A percentile compares a stretch with the other conserved stretches of the same genome.
Conservation (phyloP, 2,797 vertebrate species). For the Menidia menidia region DNA sequence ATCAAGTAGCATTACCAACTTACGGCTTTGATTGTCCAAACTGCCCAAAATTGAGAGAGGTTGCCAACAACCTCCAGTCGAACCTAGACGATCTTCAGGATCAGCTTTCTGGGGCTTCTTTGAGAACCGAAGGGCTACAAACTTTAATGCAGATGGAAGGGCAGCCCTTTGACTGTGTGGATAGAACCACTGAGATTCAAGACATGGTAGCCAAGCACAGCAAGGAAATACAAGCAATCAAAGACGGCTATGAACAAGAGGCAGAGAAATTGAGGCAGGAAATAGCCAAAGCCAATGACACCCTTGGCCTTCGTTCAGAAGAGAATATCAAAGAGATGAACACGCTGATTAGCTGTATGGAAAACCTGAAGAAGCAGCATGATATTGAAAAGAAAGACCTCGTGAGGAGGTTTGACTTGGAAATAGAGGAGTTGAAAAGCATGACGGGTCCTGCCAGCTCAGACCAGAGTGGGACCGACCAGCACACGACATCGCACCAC, state of each 20-base stretch:
- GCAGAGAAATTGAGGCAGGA: slow-evolving; percentile 75
- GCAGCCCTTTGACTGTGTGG: slow-evolving; percentile 74
- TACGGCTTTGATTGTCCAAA: slow-evolving; percentile 58
- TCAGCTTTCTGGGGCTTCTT: slow-evolving; percentile 39
- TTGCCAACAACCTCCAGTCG: slow-evolving; percentile 63
- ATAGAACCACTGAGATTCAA: slow-evolving; percentile 76
- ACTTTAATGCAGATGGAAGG: slow-evolving; percentile 74
- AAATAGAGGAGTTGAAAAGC: slow-evolving; percentile 78
- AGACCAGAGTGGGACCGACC: slow-evolving; percentile 9
- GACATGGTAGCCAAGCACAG: slow-evolving; percentile 77
- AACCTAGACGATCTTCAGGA: slow-evolving; percentile 68
- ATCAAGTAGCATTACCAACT: slow-evolving; percentile 28
- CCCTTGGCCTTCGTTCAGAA: slow-evolving; percentile 70
- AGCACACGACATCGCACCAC: rapidly evolving
- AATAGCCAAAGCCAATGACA: slow-evolving; percentile 68
- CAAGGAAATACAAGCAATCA: slow-evolving; percentile 79
- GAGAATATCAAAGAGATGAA: slow-evolving; percentile 82
- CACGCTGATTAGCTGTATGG: slow-evolving; percentile 80
- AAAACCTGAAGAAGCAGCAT: slow-evolving; percentile 81
- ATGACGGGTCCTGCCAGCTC: slow-evolving; percentile 45
- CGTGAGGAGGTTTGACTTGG: slow-evolving; percentile 64
- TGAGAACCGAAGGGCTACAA: slow-evolving; percentile 33
- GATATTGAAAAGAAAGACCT: slow-evolving; percentile 70
- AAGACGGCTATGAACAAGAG: slow-evolving; percentile 77
- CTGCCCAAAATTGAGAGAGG: slow-evolving; percentile 72